Evolutionary conservation across 2,797 vertebrate genomes (phyloP), one percentile per base, ranked within the genome.

Genomic region (Borostomias antarcticus): DNA sequence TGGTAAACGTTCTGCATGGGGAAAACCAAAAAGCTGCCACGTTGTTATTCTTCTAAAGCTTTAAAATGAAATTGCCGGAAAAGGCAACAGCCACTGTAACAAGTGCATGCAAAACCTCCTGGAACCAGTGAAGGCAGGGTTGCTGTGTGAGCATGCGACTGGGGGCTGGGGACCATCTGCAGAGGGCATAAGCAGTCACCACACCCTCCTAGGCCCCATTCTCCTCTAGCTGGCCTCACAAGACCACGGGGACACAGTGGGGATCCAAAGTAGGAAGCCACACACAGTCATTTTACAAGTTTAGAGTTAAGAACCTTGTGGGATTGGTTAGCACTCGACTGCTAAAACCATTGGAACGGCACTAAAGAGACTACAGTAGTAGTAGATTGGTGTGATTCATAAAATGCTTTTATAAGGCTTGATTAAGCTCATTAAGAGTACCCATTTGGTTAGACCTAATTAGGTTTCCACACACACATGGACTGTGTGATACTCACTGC

Each of bases 31-130:
- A 8, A 53, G 52, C 52, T 40, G 33, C 47, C 32, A 60, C 47
- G 65, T 48, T 68, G 29, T 58, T 56, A 13, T 70, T 64, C 45
- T 59, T 62, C 30, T 57, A 19, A 17, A 30, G 7, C 45, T 30
- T 50, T 62, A 59, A 75, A 73, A 57, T 29, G 10, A 75, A 77
- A 77, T 67, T 50, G 26, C 40, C 51, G 53, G 62, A 72, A 68
- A 72, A 69, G 70, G 29, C 32, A 51, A 70, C 56, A 62, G 66
- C 56, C 62, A 54, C 58, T 57, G 50, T 61, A 76, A 71, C 58
- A 67, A 67, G 51, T 64, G 21, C 32, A 58, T 28, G 30, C 63
- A 53, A 74, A 66, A 62, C 50, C 69, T 26, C 25, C 19, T 23
- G 47, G 50, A 45, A 62, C 28, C 26, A 26, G 56, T 13, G 28